Conservation (phyloP, 2,113 vertebrate genomes). For the Oreocharis arfaki region DNA sequence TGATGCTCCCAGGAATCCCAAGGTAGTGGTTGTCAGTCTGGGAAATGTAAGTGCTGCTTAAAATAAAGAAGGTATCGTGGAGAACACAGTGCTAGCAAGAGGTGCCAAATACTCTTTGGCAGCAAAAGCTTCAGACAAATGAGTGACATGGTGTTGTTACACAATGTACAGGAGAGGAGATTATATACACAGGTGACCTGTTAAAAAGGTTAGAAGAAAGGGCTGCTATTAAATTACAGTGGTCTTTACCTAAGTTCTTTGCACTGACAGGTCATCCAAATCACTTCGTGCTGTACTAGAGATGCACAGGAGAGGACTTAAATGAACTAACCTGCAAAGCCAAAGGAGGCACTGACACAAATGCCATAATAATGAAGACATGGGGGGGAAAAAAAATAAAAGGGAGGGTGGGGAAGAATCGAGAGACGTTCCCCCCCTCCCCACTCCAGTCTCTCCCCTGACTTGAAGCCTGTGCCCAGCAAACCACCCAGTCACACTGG, state of each 20-base stretch:
- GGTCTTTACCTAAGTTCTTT: background rate
- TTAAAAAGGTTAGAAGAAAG: background rate
- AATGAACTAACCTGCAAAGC: background rate
- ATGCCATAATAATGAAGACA: background rate
- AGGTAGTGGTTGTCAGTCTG: background rate
- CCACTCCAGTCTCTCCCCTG: background rate
- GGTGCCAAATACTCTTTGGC: background rate
- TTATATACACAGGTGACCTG: background rate
- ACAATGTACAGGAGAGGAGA: background rate
- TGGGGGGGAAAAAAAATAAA: rapidly evolving
- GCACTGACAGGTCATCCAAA: background rate
- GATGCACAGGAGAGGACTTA: background rate
- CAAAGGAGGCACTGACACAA: background rate
- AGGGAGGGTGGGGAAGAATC: background rate
- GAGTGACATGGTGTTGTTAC: background rate
- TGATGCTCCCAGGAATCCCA: background rate
- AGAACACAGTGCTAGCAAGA: background rate
- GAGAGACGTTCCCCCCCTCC: background rate
- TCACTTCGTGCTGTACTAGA: background rate
- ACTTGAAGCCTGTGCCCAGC: background rate
- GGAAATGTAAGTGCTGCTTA: background rate
- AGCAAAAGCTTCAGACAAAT: background rate
- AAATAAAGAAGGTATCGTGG: background rate
- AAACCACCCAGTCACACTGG: background rate
- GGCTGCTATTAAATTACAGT: background rate